Percentiles rank a stretch among this genome's conserved stretches.
Conservation (phyloP, 2,113 vertebrate genomes). For the Pagrus major region DNA sequence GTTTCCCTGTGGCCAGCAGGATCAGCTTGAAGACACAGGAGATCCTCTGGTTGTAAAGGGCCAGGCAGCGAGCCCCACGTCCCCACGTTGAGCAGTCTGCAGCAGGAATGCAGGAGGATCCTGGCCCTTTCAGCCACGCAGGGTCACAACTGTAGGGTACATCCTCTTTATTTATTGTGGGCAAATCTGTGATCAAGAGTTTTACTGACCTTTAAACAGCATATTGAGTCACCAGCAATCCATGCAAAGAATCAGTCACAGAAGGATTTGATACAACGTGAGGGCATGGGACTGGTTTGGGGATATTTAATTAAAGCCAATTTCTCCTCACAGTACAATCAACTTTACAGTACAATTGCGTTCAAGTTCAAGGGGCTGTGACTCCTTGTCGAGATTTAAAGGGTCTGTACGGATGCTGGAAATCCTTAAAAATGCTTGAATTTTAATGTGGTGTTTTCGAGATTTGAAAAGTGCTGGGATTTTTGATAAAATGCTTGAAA, state of each 20-base stretch:
- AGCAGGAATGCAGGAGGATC: conserved; percentile 47
- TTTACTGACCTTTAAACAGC: conserved; percentile 4
- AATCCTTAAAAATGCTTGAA: too few species aligned
- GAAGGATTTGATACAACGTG: neutral
- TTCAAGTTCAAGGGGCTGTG: neutral
- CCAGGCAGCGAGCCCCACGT: conserved; percentile 29
- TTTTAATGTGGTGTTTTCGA: neutral
- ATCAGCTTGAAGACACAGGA: conserved; percentile 57
- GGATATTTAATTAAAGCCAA: neutral
- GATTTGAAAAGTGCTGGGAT: too few species aligned
- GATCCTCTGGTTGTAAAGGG: conserved; percentile 52
- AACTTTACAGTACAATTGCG: neutral
- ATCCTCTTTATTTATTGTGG: conserved; percentile 11
- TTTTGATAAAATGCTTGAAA: too few species aligned
- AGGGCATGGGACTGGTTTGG: neutral
- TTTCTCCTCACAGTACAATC: neutral
- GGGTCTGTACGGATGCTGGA: too few species aligned
- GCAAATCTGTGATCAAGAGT: neutral
- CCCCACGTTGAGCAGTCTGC: conserved; percentile 30
- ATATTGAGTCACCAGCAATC: neutral
- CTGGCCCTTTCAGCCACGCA: conserved; percentile 26
- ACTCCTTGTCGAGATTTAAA: neutral
- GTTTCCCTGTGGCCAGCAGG: conserved; percentile 51
- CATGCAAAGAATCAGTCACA: neutral
- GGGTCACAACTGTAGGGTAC: conserved; percentile 1